A percentile compares a stretch with the other conserved stretches of the same genome.
Conservation (phyloP, 2,888 invertebrate species). For the Mechanitis mazaeus region DNA sequence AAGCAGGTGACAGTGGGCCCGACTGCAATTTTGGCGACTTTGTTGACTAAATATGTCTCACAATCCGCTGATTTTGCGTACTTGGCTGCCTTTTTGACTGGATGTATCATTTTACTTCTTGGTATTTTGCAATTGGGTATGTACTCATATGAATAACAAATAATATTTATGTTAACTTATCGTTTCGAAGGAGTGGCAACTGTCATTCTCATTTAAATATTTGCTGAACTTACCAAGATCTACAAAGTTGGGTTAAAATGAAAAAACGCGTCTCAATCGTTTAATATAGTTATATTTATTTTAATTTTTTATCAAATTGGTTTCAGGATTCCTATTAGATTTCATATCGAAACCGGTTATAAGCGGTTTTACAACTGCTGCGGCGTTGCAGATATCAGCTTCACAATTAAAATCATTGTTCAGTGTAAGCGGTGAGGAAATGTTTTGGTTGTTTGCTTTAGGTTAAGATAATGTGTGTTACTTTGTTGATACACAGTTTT, state of each 20-base stretch:
- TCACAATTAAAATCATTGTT: constrained; percentile 86
- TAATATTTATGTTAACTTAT: too few species aligned
- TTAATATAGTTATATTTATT: not conserved
- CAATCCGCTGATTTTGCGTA: constrained; percentile 82
- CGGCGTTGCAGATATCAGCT: constrained; percentile 88
- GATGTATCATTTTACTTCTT: constrained; percentile 82
- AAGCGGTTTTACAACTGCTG: constrained; percentile 89
- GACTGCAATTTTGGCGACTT: constrained; percentile 91
- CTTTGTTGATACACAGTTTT: too few species aligned
- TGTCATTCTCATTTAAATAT: not conserved
- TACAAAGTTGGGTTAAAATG: too few species aligned
- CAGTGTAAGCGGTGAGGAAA: constrained; percentile 71
- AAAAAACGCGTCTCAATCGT: too few species aligned
- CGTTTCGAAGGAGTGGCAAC: too few species aligned
- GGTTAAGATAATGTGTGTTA: too few species aligned
- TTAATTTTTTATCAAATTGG: constrained; percentile 13
- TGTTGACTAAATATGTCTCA: constrained; percentile 83
- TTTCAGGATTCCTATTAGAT: constrained; percentile 84
- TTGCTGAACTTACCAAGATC: too few species aligned
- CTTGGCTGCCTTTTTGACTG: constrained; percentile 84
- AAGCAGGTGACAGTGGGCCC: constrained; percentile 88
- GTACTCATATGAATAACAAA: not conserved
- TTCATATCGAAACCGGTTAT: constrained; percentile 92
- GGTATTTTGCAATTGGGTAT: constrained; percentile 83
- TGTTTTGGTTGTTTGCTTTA: constrained; percentile 1